phyloP scores from a whole-genome alignment of 1,140 invertebrate species.

The Melitaea cinxia region DNA sequence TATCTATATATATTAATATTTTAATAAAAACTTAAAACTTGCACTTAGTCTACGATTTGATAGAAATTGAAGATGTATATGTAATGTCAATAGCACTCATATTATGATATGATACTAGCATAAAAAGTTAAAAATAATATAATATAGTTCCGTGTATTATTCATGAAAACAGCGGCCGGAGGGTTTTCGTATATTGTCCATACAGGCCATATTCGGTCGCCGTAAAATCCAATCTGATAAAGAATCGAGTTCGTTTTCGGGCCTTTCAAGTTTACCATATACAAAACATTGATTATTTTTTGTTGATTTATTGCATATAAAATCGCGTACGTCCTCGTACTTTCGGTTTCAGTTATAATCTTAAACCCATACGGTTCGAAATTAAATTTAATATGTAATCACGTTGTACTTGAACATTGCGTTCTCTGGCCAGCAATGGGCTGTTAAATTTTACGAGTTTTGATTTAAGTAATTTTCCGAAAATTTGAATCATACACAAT shows the following conservation, averaged over 20 bases:
- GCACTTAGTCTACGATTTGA: too few species aligned
- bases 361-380: constrained; percentile 10
- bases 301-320: constrained; percentile 46
- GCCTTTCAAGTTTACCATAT: constrained; percentile 19
- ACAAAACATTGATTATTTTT: constrained; percentile 42
- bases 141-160: constrained; percentile 36
- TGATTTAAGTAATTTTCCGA: neutral
- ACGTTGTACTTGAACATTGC: neutral
- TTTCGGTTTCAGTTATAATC: constrained; percentile 37
- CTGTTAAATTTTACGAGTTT: constrained; percentile 10
- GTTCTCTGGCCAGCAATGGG: neutral
- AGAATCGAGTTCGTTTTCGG: constrained; percentile 41
- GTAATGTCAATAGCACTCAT: too few species aligned
- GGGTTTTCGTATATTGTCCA: constrained; percentile 52
- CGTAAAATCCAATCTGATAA: constrained; percentile 53
- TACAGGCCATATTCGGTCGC: constrained; percentile 43
- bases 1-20: too few species aligned
- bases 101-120: neutral
- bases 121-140: neutral
- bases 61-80: too few species aligned
- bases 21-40: too few species aligned
- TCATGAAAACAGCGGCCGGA: constrained; percentile 43
- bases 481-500: neutral
- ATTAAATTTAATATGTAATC: constrained; percentile 19
- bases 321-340: constrained; percentile 27